Base-by-base conservation (phyloP, 2,113 vertebrate species). In the Tachysurus fulvidraco region DNA sequence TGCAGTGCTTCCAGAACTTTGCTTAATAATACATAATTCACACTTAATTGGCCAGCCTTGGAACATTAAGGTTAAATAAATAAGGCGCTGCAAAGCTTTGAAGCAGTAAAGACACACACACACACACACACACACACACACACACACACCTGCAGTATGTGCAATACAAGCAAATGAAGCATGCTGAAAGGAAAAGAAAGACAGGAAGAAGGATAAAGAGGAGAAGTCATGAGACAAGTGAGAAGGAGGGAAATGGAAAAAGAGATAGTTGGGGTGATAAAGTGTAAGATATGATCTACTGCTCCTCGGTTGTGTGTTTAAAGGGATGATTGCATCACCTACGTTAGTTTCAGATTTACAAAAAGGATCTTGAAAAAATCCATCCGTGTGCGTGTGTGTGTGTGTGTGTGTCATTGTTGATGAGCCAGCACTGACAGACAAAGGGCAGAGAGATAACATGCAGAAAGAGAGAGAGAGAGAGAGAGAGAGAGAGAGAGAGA, bases 21-120 rank as follows among this genome's bases (percentile, higher is more conserved):
- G 57, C 30, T 81, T 81, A 81, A 44, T 81, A 81, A 44, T 62
- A 71, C 65, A 83, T 55, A 36, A 83, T 83, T 69, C 62, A 54
- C 14, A 28, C 69, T 83, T 54, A 83, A 83, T 83, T 52, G 46
- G 13, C 46, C 12, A 30, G 17, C 64, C 17, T 65, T 44, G 11
- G 23, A 50, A 8, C 41, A 83, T 64, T n/a, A 46, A 83, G 60
- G 59, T n/a, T 83, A 64, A 65, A 64, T 83, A 65, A 83, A 65
- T 65, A 44, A 83, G 28, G 41, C 23, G 14, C 25, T 41, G 13
- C 59, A 16, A 21, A 44, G 36, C 79, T 62, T 82, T 76, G 83
- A 59, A 79, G 52, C 67, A 62, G 23, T 46, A 62, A 44, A 41
- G 1, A 73, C 0, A 23, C 9, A 74, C 41, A 21, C 69, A 73